Evolutionary conservation across 2,888 invertebrate genomes (phyloP), one percentile per base, ranked within the genome.

Genomic region (Flabesymbios commensalis): DNA sequence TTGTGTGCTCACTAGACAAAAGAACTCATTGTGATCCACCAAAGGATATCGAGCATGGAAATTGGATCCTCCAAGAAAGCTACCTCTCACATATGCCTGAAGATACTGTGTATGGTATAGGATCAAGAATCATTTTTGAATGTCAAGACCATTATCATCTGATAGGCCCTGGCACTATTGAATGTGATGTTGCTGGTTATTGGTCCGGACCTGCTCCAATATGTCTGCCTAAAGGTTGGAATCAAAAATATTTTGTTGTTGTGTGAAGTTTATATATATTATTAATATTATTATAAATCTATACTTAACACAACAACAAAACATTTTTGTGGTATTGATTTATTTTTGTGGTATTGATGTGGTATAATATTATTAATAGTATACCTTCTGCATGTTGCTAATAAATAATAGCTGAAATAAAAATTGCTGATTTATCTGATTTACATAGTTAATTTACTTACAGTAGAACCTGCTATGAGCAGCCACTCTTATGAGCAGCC

Each of bases 81-180:
- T 24, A 51, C 51, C 24, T 32, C 29, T n/a, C n/a, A n/a, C n/a
- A n/a, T n/a, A n/a, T n/a, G n/a, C n/a, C n/a, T n/a, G n/a, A n/a
- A n/a, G n/a, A n/a, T n/a, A 24, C 65, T 53, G 58, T 63, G 42
- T 72, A 64, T 60, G 60, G 62, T 10, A 69, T 74, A 19, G 76
- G 77, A 2, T 64, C 72, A 24, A 64, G 85, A 61, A 88, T 90
- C 3, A 86, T 87, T 72, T 92, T 91, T 82, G 88, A 88, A 74
- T 95, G 94, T 82, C 90, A 90, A 61, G 86, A 88, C 14, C 93
- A 93, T 29, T 93, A 88, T 82, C 88, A 88, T 68, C 87, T 93
- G 57, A 87, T 89, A 68, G 94, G 94, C 5, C 86, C 89, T 2
- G 86, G 89, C 43, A 88, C 90, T 74, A 87, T 93, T 68, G 90